phyloP scores from a whole-genome alignment of 2,888 invertebrate genomes.

The Drosophila phalerata region DNA sequence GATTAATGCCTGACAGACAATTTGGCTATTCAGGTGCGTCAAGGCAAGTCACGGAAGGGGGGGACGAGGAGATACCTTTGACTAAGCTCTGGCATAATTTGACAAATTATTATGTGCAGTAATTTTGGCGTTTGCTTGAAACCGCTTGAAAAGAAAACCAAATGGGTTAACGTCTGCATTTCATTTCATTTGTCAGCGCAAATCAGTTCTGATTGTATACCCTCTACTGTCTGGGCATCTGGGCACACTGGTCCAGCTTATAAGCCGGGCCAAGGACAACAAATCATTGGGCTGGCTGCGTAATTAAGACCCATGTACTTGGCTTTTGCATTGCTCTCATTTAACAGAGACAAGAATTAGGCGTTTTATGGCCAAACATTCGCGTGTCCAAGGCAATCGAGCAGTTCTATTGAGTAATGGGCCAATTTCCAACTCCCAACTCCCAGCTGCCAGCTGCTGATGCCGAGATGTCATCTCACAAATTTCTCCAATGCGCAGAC shows the following conservation, averaged over 20 bases:
- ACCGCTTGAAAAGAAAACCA: conserved; percentile 27
- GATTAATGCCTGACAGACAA: conserved; percentile 72
- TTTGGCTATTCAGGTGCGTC: conserved; percentile 38
- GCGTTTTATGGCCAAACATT: conserved; percentile 71
- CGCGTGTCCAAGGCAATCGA: conserved; percentile 56
- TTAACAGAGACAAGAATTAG: conserved; percentile 73
- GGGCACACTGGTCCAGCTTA: background rate
- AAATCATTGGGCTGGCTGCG: conserved; percentile 29
- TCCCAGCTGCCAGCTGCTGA: conserved; percentile 13
- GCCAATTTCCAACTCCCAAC: background rate
- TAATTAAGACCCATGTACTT: conserved; percentile 63
- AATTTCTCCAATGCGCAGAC: conserved; percentile 51
- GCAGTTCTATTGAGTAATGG: conserved; percentile 67
- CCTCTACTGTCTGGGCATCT: conserved; percentile 21
- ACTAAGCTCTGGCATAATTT: conserved; percentile 50
- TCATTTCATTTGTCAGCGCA: conserved; percentile 44
- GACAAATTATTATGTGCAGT: conserved; percentile 65
- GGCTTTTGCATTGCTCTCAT: conserved; percentile 47
- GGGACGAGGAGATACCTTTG: background rate
- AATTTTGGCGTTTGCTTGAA: conserved; percentile 38
- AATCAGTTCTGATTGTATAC: conserved; percentile 23
- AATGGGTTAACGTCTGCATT: conserved; percentile 63
- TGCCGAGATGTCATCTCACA: conserved; percentile 14
- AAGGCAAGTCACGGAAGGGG: background rate
- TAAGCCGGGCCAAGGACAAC: conserved; percentile 14